phyloP scores from a whole-genome alignment of 2,797 vertebrate genomes.

The Limnodromus scolopaceus region DNA sequence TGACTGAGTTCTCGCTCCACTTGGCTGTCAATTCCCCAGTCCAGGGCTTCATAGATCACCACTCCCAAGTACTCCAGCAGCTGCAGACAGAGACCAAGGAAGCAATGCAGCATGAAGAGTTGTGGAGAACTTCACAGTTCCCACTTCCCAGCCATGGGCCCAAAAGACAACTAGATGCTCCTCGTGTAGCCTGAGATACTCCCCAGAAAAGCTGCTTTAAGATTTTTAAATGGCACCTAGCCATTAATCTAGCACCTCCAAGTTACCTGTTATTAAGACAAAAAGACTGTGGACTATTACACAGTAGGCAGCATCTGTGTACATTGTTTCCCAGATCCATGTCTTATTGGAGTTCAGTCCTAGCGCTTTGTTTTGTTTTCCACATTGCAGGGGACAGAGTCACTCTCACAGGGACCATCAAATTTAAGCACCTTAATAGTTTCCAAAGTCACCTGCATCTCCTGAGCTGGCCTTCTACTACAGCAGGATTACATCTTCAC shows the following conservation, averaged over 20 bases:
- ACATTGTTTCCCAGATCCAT: not conserved
- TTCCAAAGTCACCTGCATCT: not conserved
- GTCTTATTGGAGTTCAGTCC: not conserved
- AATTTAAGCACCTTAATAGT: not conserved
- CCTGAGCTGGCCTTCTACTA: not conserved
- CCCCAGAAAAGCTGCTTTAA: not conserved
- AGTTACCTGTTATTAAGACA: not conserved
- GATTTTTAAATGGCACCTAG: not conserved
- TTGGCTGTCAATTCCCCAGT: constrained; percentile 78
- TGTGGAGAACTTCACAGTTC: not conserved
- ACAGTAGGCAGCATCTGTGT: not conserved
- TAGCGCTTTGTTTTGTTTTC: not conserved
- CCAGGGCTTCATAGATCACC: constrained; percentile 78
- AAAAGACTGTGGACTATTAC: not conserved
- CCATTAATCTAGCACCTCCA: not conserved
- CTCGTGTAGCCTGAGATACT: accelerated
- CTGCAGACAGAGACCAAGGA: constrained; percentile 52
- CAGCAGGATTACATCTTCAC: not conserved
- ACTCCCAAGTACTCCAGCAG: constrained; percentile 72
- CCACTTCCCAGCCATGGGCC: not conserved
- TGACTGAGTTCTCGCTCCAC: constrained; percentile 75
- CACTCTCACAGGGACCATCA: not conserved
- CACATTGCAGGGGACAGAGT: not conserved
- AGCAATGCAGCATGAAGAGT: not conserved
- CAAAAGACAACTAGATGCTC: not conserved